These are phyloP conservation scores for Atherinomorus stipes DNA, from an alignment of 2,113 vertebrate genomes.

Conservation along the genomic window DNA sequence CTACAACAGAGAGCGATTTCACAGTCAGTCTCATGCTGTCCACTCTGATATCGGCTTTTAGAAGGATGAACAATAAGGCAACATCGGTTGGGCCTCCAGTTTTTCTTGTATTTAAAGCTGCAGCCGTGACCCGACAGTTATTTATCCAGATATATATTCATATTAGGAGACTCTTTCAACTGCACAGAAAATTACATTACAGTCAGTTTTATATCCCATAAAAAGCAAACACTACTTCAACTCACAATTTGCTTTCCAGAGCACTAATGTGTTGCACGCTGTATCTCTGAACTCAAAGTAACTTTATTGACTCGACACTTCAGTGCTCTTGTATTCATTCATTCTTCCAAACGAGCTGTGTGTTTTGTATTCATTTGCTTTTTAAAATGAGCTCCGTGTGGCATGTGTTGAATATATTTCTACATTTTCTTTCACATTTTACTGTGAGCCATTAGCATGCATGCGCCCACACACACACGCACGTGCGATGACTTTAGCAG, in stretches of 20 bases:
- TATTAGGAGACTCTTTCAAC: neutral
- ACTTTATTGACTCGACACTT: conserved; percentile 35
- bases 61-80: no score
- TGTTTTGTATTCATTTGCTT: conserved; percentile 22
- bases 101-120: conserved; percentile 14
- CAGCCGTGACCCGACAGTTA: conserved; percentile 17
- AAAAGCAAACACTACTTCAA: conserved; percentile 4
- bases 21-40: neutral
- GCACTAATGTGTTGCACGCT: neutral
- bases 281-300: neutral
- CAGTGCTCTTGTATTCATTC: conserved; percentile 9
- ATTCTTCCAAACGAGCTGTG: conserved; percentile 24
- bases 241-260: neutral
- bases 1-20: conserved; percentile 1
- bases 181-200: neutral
- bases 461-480: neutral
- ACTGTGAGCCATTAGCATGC: conserved; percentile 32
- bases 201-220: conserved; percentile 9
- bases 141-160: conserved; percentile 17
- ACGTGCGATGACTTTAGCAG: conserved; percentile 23
- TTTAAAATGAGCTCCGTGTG: conserved; percentile 13
- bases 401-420: conserved; percentile 34
- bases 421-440: conserved; percentile 41
- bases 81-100: neutral
- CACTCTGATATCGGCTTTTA: no score